phyloP scores from a whole-genome alignment of 2,113 vertebrate genomes.

The Pachycephala philippinensis region DNA sequence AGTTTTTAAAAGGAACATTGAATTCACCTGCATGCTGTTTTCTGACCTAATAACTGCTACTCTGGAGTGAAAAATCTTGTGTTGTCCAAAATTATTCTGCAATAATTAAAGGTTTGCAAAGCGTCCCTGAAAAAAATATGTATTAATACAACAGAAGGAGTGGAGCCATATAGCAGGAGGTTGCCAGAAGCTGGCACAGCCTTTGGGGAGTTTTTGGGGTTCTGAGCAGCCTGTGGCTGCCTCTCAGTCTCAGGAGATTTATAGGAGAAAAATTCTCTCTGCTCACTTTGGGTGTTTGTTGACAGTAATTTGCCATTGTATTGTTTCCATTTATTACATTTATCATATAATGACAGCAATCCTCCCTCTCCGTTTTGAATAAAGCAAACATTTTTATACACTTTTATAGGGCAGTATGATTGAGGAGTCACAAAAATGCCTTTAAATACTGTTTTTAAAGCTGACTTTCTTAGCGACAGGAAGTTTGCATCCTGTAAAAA shows the following conservation, averaged over 20 bases:
- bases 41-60: background rate
- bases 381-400: background rate
- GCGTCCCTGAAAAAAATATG: background rate
- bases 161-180: background rate
- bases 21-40: background rate
- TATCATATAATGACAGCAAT: background rate
- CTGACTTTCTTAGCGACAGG: background rate
- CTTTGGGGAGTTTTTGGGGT: fast-evolving
- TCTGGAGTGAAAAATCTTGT: background rate
- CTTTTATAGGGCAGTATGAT: background rate
- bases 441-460: background rate
- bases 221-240: background rate
- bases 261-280: background rate
- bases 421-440: background rate
- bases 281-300: background rate
- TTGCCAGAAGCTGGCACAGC: background rate
- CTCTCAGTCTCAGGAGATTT: background rate
- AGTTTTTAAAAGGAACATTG: background rate
- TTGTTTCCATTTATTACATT: background rate
- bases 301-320: background rate
- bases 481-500: background rate
- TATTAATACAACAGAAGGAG: background rate
- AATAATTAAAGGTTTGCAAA: background rate
- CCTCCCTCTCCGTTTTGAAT: background rate
- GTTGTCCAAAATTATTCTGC: background rate